Evolutionary conservation across 2,113 vertebrate genomes (phyloP).

Genomic region (Murina feae): DNA sequence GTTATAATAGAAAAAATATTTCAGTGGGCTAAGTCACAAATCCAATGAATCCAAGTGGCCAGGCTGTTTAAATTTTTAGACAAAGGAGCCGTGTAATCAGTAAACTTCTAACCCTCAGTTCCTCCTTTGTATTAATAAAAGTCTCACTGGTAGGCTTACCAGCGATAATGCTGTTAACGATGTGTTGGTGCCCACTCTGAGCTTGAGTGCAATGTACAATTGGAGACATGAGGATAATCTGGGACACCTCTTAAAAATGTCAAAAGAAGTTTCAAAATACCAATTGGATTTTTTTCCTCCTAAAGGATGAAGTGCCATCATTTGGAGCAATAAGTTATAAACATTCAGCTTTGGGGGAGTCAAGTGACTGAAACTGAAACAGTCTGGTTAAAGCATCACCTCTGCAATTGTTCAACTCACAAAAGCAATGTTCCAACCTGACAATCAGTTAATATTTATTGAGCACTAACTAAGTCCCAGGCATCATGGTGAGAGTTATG

Average conservation of each 20-base stretch:
- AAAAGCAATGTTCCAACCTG: background rate
- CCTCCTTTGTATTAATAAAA: background rate
- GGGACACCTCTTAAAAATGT: constrained; percentile 30
- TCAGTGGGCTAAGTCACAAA: background rate
- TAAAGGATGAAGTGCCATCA: constrained; percentile 10
- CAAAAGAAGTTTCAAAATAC: constrained; percentile 15
- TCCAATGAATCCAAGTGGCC: background rate
- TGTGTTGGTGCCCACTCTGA: background rate
- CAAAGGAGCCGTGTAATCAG: background rate
- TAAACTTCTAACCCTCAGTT: background rate
- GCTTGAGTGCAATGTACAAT: background rate
- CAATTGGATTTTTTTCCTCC: background rate
- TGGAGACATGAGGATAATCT: background rate
- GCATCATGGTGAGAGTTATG: background rate
- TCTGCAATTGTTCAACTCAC: background rate
- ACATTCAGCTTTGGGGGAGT: background rate
- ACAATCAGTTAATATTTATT: background rate
- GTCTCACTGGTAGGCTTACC: background rate
- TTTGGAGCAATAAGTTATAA: constrained; percentile 1
- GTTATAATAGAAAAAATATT: background rate
- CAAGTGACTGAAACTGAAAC: background rate
- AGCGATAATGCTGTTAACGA: background rate
- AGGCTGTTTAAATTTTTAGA: background rate
- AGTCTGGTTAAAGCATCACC: constrained; percentile 28
- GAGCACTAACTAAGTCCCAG: background rate